Base-by-base conservation (phyloP, 2,888 invertebrate genomes). In the Acrobasis consociella region DNA sequence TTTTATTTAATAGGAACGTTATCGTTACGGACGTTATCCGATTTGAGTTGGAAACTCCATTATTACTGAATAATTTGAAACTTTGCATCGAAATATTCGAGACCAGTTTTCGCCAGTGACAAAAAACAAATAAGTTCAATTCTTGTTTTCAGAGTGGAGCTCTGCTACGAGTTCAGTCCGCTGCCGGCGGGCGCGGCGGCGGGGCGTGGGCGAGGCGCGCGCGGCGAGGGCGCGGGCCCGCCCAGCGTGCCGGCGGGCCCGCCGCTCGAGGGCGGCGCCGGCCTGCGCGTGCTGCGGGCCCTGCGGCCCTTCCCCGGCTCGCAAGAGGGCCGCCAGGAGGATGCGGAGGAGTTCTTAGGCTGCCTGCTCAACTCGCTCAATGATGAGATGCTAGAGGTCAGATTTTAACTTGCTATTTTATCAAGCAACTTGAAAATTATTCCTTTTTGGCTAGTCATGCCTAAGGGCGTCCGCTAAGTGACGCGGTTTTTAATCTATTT, bases 331-430 rank as follows among this genome's bases (percentile, higher is more conserved):
- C 93, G 97, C 17, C 99, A 99, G 85, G 99, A 99, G 82, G 99
- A 99, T 89, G 99, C 99, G 0, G 99, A 99, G 86, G 99, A 99
- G 84, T 99, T 99, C 89, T 94, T 99, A 1, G 97, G 98, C 9
- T 97, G 97, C 82, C 93, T 99, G 67, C 94, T 99, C 31, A 99
- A 99, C 89, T 97, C 97, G 37, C 94, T 99, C 63, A 98, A 99
- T 81, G 99, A 99, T 86, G 99, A 99, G 93, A 98, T 99, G 98
- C 94, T 97, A 2, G 97, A 98, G 93, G 96, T 97, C 76, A 81
- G 85, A n/a, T n/a, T 58, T 52, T 42, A 9, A 3, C 22, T 22
- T 22, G 22, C 22, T 2, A 22, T 22, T 22, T 22, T 1, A 22
- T 22, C 22, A 22, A 22, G 22, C 22, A 22, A 2, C 22, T 22